These are phyloP conservation scores for Pseudonaja textilis DNA, from an alignment of 2,113 vertebrate genomes.

Conservation along the genomic window DNA sequence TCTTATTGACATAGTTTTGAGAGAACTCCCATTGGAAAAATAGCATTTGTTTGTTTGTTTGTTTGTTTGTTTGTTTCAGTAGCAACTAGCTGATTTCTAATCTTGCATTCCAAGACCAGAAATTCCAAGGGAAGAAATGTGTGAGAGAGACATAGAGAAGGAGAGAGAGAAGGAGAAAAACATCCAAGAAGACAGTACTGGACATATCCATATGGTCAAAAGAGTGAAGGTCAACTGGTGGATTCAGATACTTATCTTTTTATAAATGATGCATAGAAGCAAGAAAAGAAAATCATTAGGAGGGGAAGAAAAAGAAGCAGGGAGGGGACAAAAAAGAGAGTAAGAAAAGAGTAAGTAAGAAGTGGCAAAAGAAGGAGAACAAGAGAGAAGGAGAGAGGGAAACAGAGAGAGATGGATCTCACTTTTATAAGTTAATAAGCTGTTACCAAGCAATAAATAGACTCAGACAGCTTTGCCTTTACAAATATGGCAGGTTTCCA, in stretches of 20 bases:
- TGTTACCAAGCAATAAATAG: neutral
- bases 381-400: neutral
- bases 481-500: neutral
- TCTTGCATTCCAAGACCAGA: neutral
- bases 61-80: neutral
- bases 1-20: neutral
- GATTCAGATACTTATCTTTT: neutral
- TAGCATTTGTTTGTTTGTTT: neutral
- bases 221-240: neutral
- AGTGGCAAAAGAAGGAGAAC: neutral
- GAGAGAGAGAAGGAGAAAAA: neutral
- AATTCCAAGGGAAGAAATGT: neutral
- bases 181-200: neutral
- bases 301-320: neutral
- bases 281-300: neutral
- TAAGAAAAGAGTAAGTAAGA: neutral
- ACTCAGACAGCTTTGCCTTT: neutral
- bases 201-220: neutral
- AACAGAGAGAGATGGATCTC: neutral
- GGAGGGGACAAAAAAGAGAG: neutral
- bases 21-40: neutral
- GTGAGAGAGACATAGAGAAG: too few relatives aligned
- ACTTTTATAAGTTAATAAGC: neutral
- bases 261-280: neutral
- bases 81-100: neutral